A percentile compares a stretch with the other conserved stretches of the same genome.
phyloP scores from a whole-genome alignment of 2,113 vertebrate genomes.

The Ardeotis arabs region DNA sequence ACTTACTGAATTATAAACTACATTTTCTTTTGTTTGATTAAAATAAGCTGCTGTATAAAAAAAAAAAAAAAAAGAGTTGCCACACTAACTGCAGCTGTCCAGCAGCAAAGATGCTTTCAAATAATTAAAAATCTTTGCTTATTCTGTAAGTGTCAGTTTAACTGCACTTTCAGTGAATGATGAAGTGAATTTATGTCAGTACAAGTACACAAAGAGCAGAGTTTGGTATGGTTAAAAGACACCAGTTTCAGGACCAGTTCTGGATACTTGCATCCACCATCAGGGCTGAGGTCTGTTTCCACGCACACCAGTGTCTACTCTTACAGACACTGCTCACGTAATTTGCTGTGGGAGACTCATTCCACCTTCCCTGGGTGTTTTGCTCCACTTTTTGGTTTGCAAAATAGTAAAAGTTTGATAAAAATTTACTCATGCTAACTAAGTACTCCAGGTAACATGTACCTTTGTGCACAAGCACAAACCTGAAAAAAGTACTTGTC shows the following conservation, averaged over 20 bases:
- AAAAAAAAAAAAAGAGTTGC: neutral
- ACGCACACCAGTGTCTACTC: neutral
- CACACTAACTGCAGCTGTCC: neutral
- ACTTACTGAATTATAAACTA: neutral
- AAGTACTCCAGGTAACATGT: neutral
- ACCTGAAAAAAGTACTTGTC: neutral
- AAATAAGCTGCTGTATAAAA: neutral
- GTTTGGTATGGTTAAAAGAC: neutral
- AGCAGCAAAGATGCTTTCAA: neutral
- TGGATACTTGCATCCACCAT: neutral
- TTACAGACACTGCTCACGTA: neutral
- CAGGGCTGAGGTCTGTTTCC: neutral
- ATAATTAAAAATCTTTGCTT: neutral
- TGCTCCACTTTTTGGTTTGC: neutral
- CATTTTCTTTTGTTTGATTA: neutral
- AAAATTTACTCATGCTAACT: neutral
- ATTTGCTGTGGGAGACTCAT: neutral
- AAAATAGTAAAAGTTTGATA: neutral
- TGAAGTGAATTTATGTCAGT: neutral
- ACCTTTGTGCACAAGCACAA: neutral
- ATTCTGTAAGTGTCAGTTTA: neutral
- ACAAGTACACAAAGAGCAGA: neutral
- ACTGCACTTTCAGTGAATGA: neutral
- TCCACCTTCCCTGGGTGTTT: neutral
- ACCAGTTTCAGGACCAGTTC: neutral